Base-by-base conservation (phyloP, 2,888 invertebrate genomes). In the Luperina testacea region DNA sequence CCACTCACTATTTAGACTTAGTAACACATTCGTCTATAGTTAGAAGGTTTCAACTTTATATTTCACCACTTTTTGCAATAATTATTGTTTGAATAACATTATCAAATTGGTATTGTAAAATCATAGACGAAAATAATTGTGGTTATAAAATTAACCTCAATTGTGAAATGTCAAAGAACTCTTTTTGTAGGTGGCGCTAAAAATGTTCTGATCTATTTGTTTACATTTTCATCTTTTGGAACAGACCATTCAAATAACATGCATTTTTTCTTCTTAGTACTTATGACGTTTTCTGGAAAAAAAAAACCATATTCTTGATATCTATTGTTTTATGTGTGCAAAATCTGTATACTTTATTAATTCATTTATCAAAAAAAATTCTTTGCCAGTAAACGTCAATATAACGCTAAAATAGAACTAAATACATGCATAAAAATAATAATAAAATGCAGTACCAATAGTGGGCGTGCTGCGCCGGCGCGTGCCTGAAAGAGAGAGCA, bases 401-500 rank as follows among this genome's bases (percentile, higher is more conserved):
- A 59, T 20, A 13, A 20, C 0, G 2, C 42, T 42, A 48, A 17
- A 48, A 48, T 15, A 13, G 0, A 74, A 59, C 42, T 69, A 72
- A 72, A 77, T 84, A 6, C 87, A 90, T 89, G 89, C 85, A 77
- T 78, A 82, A 69, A 85, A 86, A 88, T 88, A 85, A 88, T 88
- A 86, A 88, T 87, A 87, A 88, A 86, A 87, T 83, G 84, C 77
- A 75, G 88, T 92, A 92, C 92, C 92, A 89, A 90, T 67, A 71
- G 78, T 70, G 87, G 85, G 90, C 77, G 86, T 88, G 88, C 81
- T 80, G 84, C 89, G 89, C 79, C 92, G 87, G 88, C 92, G 90
- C 63, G 91, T 90, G 93, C 90, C 95, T 95, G 94, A 86, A 95
- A 93, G 87, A 93, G 87, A 93, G 87, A 93, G 90, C 88, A 88